Evolutionary conservation across 2,888 invertebrate species (phyloP), one percentile per base, ranked within the genome.

Genomic region (Apamea sordens): DNA sequence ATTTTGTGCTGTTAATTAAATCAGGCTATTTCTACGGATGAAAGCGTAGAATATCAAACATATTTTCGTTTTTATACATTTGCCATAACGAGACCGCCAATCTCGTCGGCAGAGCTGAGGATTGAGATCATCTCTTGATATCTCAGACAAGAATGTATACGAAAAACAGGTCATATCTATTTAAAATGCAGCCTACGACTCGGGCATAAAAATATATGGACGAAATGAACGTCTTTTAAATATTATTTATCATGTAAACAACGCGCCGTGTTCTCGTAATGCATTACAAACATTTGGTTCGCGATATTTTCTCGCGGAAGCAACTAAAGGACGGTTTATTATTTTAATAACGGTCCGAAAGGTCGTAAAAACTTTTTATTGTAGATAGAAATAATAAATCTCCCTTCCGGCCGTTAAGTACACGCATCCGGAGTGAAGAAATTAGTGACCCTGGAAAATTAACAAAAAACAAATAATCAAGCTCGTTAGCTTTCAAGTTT

Each of bases 231-330:
- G 90, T 89, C 89, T 90, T 91, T 90, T 87, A 85, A 89, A 92
- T 92, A 91, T 91, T 90, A 91, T 93, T 93, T 92, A 93, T 91
- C 81, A 85, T 89, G 87, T 92, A 92, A 92, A 93, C 91, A 92
- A 86, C 76, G 81, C 77, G 68, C 64, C 77, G 77, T 77, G 77
- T 77, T 74, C 81, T 61, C 78, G 73, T 77, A 82, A 86, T 86
- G 84, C 80, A 78, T 79, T 77, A 79, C 78, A 86, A 87, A 88
- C 88, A 81, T 88, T 82, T 70, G 73, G 73, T 82, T 77, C 56
- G 85, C 84, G 63, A 87, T 89, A 86, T 87, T 83, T 86, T 84
- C 83, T 78, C 86, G 81, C 78, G 77, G 79, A 86, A 86, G 81
- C 78, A 61, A 82, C 82, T 73, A 77, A 89, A 80, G 85, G 86